Evolutionary conservation across 2,113 vertebrate species (phyloP), one percentile per base, ranked within the genome.

Genomic region (Trematocara marginatum): DNA sequence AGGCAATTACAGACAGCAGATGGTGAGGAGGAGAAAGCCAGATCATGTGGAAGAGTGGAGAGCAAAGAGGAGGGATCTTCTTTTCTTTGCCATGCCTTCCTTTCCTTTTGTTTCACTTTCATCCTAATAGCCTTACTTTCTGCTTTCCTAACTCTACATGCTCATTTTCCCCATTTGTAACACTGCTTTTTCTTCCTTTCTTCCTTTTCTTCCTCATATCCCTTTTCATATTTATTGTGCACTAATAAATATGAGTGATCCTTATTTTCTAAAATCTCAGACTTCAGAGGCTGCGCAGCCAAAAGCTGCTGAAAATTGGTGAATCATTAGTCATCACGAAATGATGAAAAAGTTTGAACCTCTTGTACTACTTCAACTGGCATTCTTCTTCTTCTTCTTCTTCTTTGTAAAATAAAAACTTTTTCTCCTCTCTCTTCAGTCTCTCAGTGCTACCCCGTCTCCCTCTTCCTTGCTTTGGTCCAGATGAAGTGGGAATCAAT

Each of bases 401-500:
- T 23, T 42, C n/a, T 66, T 35, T 76, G 4, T 11, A 29, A 53
- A 79, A 34, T 34, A 12, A 4, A n/a, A 23, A 71, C 61, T 61
- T 81, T 83, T 79, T 83, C 76, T 80, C 81, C 83, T 76, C 79
- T 76, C 80, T 26, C 56, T 34, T 61, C 69, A 49, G 31, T 84
- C 61, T 87, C 49, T 82, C 38, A 1, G 11, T 57, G 78, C 80
- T 76, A 80, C 78, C 56, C 40, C 78, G 29, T 82, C 78, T 87
- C 81, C 59, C 86, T 40, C 79, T 49, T 74, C 15, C 23, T 49
- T 74, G 69, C 93, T 91, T 87, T 85, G 83, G 91, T 90, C 89
- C 93, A 92, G 87, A 91, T 94, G 93, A 94, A 95, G 95, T 89
- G 89, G 83, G 90, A 94, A 95, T 94, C 92, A 89, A 94, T 95